A percentile compares a stretch with the other conserved stretches of the same genome.
Conservation (phyloP, 2,797 vertebrate genomes). For the Luscinia luscinia region DNA sequence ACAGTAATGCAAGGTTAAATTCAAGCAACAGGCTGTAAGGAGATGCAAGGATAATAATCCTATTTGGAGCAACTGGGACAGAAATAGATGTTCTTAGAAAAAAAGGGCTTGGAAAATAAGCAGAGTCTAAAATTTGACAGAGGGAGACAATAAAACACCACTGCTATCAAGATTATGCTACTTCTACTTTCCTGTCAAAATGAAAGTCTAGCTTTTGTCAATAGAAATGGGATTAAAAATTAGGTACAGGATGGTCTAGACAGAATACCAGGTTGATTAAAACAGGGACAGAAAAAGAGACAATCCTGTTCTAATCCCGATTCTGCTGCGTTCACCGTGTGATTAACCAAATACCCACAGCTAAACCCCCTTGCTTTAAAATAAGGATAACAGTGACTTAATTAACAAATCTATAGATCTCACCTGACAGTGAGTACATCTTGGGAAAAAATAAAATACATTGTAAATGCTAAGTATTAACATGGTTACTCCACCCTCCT, state of each 20-base stretch:
- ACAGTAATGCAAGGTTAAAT: background rate
- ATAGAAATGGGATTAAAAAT: background rate
- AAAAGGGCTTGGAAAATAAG: background rate
- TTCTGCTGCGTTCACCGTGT: background rate
- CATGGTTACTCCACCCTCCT: background rate
- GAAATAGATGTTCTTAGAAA: slow-evolving; percentile 27
- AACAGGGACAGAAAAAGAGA: background rate
- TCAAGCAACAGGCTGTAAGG: slow-evolving; percentile 7
- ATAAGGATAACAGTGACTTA: background rate
- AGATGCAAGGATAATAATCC: background rate
- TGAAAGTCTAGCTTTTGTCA: background rate
- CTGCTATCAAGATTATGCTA: background rate
- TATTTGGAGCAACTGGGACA: slow-evolving; percentile 12
- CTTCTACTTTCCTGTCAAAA: background rate
- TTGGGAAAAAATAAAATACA: background rate
- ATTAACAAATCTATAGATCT: background rate
- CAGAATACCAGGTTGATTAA: slow-evolving; percentile 8
- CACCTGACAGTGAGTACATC: background rate
- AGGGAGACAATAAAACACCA: background rate
- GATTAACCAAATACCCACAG: slow-evolving; percentile 21
- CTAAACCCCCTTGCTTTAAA: slow-evolving; percentile 10
- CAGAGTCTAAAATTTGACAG: background rate
- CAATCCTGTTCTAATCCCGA: slow-evolving; percentile 46
- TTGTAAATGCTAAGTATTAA: background rate
- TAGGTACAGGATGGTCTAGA: background rate